Percentiles rank a stretch among this genome's conserved stretches.
These are phyloP conservation scores for Thomomys bottae DNA, from an alignment of 2,113 vertebrate genomes.

Conservation along the genomic window DNA sequence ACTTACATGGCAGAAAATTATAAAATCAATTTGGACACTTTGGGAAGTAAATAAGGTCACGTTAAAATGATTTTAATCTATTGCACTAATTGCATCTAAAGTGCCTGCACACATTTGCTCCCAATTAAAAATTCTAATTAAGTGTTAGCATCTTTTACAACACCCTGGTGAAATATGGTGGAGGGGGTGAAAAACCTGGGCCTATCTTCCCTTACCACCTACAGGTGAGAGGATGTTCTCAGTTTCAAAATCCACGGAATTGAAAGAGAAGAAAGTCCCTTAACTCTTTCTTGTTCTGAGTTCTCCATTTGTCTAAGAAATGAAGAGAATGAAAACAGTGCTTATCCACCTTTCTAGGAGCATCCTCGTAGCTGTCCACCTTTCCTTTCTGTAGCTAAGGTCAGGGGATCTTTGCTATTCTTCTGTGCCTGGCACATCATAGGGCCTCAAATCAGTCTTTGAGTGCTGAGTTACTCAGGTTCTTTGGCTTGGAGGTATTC, in stretches of 20 bases:
- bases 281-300: not conserved
- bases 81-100: conserved; percentile 52
- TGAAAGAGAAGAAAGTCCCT: not conserved
- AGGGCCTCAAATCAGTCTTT: not conserved
- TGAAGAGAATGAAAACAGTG: no score
- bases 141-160: conserved; percentile 49
- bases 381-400: no score
- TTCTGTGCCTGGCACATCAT: not conserved
- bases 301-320: not conserved
- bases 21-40: conserved; percentile 67
- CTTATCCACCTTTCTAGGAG: not conserved
- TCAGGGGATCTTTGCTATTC: not conserved
- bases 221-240: not conserved
- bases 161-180: not conserved
- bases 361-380: no score
- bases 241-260: not conserved
- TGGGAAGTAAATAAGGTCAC: conserved; percentile 57
- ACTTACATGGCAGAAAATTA: conserved; percentile 50
- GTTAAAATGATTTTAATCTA: conserved; percentile 68
- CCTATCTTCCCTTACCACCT: not conserved
- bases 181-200: not conserved
- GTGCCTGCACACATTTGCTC: conserved; percentile 17
- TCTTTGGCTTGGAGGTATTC: not conserved
- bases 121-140: conserved; percentile 66
- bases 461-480: not conserved